These are phyloP conservation scores for Spondyliosoma cantharus DNA, from an alignment of 2,797 vertebrate genomes.

Conservation along the genomic window DNA sequence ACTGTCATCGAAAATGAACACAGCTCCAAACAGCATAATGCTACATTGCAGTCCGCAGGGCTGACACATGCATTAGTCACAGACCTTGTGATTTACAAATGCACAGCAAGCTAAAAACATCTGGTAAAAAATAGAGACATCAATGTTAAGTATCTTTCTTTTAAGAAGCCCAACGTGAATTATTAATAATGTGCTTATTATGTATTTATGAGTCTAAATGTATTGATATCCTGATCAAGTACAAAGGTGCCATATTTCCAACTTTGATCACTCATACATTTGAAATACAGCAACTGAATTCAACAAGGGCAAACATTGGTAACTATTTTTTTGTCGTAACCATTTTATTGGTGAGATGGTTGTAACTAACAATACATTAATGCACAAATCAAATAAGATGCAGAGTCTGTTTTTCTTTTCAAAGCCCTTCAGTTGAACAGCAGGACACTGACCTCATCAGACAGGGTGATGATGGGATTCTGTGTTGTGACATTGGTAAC, in stretches of 20 bases:
- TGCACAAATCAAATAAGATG: neutral
- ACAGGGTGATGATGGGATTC: slow-evolving; percentile 89
- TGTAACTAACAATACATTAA: slow-evolving; percentile 5
- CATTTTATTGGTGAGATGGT: neutral
- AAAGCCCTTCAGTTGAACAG: neutral
- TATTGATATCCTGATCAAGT: neutral
- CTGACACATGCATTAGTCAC: neutral
- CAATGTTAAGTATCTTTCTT: neutral
- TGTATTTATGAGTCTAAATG: neutral
- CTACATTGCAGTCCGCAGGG: neutral
- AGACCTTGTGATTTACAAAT: neutral
- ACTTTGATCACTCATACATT: neutral
- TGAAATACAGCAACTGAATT: neutral
- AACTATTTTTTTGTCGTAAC: neutral
- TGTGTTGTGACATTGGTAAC: slow-evolving; percentile 81
- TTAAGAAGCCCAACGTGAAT: neutral
- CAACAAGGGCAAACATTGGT: neutral
- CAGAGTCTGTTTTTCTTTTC: neutral
- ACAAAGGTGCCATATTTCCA: neutral
- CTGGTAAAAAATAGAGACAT: neutral
- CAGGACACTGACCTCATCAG: slow-evolving; percentile 89
- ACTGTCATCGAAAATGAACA: neutral
- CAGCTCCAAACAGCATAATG: neutral
- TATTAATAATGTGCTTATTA: neutral
- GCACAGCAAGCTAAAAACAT: neutral